Percentiles rank a stretch among this genome's conserved stretches.
These are phyloP conservation scores for Chalcis sispes DNA, from an alignment of 2,888 invertebrate genomes.

Conservation along the genomic window DNA sequence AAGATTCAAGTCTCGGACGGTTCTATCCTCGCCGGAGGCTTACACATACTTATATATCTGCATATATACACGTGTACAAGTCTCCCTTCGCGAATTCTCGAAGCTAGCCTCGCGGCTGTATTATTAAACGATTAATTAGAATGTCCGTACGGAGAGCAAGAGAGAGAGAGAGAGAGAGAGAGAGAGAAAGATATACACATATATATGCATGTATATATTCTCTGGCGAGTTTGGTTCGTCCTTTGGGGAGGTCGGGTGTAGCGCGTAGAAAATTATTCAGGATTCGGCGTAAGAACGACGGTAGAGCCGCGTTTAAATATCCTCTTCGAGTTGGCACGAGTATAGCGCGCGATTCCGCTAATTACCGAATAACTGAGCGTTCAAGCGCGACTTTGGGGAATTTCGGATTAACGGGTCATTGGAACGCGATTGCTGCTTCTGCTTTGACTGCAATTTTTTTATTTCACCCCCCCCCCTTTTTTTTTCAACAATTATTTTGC, in stretches of 20 bases:
- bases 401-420: slow-evolving; percentile 18
- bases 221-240: too few relatives aligned
- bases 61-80: too few relatives aligned
- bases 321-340: too few relatives aligned
- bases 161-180: background rate
- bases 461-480: too few relatives aligned
- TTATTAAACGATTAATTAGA: slow-evolving; percentile 50
- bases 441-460: too few relatives aligned
- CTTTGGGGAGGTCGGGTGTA: background rate
- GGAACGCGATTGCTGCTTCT: too few relatives aligned
- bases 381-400: background rate
- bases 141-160: background rate
- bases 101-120: slow-evolving; percentile 2
- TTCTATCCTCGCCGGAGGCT: too few relatives aligned
- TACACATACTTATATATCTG: background rate
- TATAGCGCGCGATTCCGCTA: background rate
- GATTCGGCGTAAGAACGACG: slow-evolving; percentile 6
- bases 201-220: too few relatives aligned
- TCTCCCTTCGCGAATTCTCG: background rate
- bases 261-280: slow-evolving; percentile 21
- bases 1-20: too few relatives aligned
- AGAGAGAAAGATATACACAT: too few relatives aligned
- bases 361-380: background rate
- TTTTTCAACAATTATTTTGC: too few relatives aligned
- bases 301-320: slow-evolving; percentile 15